phyloP scores from a whole-genome alignment of 2,113 vertebrate species.

The mouse (Mus musculus) region GRCm39 chr1:76806001-76806500 shows the following conservation, averaged over 20 bases:
- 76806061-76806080: background rate
- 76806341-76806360: background rate
- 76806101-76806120: background rate
- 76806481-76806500: background rate
- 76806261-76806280: constrained; percentile 18
- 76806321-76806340: background rate
- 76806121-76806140: background rate
- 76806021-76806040: fast-evolving
- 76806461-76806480: background rate
- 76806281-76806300: background rate
- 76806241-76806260: background rate
- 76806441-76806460: background rate
- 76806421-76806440: constrained; percentile 16
- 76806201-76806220: background rate
- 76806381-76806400: constrained; percentile 45
- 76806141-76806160: background rate
- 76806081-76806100: background rate
- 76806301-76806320: background rate
- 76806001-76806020: background rate
- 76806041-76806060: background rate
- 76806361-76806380: constrained; percentile 42
- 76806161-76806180: background rate
- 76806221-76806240: background rate
- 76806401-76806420: constrained; percentile 1
- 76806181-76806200: background rate